Base-by-base conservation (phyloP, 2,113 vertebrate genomes). In the Romanogobio albipinnatus region DNA sequence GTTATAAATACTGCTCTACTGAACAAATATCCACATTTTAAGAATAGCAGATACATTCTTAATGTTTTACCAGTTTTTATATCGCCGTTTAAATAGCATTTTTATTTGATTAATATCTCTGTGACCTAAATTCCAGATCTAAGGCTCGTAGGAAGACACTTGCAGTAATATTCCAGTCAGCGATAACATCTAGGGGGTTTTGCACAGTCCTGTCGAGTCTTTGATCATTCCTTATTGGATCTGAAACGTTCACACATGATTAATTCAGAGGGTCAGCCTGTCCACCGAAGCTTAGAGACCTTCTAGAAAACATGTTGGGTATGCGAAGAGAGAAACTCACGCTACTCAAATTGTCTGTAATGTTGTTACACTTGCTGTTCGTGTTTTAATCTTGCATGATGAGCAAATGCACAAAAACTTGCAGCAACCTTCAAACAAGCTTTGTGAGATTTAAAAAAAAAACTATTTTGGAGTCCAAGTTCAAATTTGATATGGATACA, bases 321-420 rank as follows among this genome's bases (percentile, higher is more conserved):
- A 29, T 29, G 29, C 2, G 29, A 29, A 29, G 29, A 29, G 29
- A 29, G 29, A 29, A n/a, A n/a, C n/a, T n/a, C n/a, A n/a, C n/a
- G 29, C 29, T 29, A 39, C 39, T 39, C 13, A 1, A 26, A 74
- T 24, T 26, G 22, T 47, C 7, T 62, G 22, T 79, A 6, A 45
- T 64, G 22, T 17, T 45, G 77, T 79, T 29, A 17, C 77, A 79
- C 39, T 26, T 29, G 39, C 22, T 24, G 76, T 78, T n/a, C 8
- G 43, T 62, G 58, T 79, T 79, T 61, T 19, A 64, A 47, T 8
- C 58, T 64, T 64, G 36, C 58, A 79, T 45, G 36, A 79, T 62
- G 14, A 62, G n/a, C 58, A 64, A 61, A 47, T n/a, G 11, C 5
- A 24, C 58, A 39, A 36, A 59, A 78, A 59, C 33, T 43, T 61